Evolutionary conservation across 2,797 vertebrate species (phyloP), one percentile per base, ranked within the genome.

Genomic region (Chiloscyllium punctatum): DNA sequence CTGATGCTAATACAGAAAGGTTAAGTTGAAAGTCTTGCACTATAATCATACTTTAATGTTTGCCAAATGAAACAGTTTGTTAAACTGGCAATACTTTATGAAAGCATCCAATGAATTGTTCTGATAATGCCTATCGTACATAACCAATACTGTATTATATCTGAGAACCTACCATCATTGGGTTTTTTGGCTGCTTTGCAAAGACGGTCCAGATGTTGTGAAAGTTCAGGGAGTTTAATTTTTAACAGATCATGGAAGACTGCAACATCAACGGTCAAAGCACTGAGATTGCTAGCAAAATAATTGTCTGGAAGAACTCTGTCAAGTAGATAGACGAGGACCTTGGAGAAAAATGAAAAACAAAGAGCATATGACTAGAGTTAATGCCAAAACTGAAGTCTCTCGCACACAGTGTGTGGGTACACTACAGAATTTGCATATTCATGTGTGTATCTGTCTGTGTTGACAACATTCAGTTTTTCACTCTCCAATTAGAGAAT

Each of bases 261-360:
- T 0, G 99, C 99, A 99, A 99, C 99, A 97, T 99, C 99, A 97
- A 99, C 99, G 96, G 99, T 99, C 33, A 99, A 97, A 0, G 99
- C 98, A 30, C 98, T 98, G 94, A 99, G 98, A 96, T 99, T 99
- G 97, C 99, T 99, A 96, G 99, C 99, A 97, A 99, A 99, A 97
- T 99, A 99, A 97, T 98, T 99, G 95, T 99, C 98, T 8, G 99
- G 99, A 96, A 99, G 98, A 94, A 99, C 99, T 96, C 99, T 99
- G 97, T 99, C 99, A 37, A 99, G 99, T 96, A 99, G 97, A 96
- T 99, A 99, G 97, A 99, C 99, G 99, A 99, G 99, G 96, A 99
- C 98, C 99, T 99, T 42, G 25, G 1, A 37, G 88, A 42, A 92
- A 25, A 95, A 96, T 94, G 27, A 95, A 95, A 69, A 37, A 62